Evolutionary conservation across 2,797 vertebrate species (phyloP), one percentile per base, ranked within the genome.

Genomic region (Falco columbarius): DNA sequence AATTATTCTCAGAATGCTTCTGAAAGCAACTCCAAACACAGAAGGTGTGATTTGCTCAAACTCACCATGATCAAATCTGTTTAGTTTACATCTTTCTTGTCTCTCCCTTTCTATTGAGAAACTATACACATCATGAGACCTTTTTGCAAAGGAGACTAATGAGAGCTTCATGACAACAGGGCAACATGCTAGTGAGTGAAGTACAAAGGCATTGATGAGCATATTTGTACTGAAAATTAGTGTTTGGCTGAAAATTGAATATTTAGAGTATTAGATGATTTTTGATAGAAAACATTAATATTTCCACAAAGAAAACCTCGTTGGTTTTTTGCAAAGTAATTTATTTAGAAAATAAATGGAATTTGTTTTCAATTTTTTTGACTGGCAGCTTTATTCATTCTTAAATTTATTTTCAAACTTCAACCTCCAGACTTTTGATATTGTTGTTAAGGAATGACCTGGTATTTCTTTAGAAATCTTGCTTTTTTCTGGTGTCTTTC

Each of bases 311-410:
- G 46, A 83, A 89, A 82, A 76, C 20, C 24, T 88, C 15, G 40
- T 11, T 36, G 40, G 29, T 62, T 59, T 36, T n/a, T 70, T 77
- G 19, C 21, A 61, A 93, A 89, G 36, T 74, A 3, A 49, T 92
- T 97, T 92, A 71, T 93, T 90, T 87, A 81, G 67, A 89, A 86
- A 97, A 94, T 36, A 90, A 93, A 89, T 36, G 8, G 44, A 81
- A 76, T 92, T 71, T 87, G 17, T 74, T 95, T 91, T 91, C 75
- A 90, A 62, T 95, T 94, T 85, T 92, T 95, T 93, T 73, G 32
- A 10, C 32, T 86, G 81, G 19, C 47, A 87, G 67, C 76, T 93
- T 97, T 95, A 97, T 96, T 96, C 94, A 91, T 94, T 92, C 81
- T 96, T 95, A 51, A 70, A 84, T 89, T 95, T 96, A 59, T 94